Evolutionary conservation across 2,797 vertebrate species (phyloP), one percentile per base, ranked within the genome.

Genomic region (Taeniopygia guttata): DNA sequence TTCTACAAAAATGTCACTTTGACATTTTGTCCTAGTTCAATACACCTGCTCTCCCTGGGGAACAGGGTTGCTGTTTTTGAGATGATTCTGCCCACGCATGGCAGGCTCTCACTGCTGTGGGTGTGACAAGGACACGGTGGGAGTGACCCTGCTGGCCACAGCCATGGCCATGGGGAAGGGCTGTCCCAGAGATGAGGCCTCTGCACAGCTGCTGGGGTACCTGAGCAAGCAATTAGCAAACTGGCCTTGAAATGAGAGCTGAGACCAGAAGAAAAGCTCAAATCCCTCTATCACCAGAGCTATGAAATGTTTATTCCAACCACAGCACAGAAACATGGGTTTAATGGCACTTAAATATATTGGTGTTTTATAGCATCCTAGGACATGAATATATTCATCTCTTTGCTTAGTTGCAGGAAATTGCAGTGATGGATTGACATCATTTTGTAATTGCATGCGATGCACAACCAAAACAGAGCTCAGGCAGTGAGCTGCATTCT

Each of bases 361-460:
- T 36, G 80, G 56, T 13, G 3, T 85, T 69, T 89, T 69, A 55
- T 38, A 66, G 80, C 70, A 60, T 90, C 70, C 59, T 38, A 58
- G 87, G 76, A 49, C 63, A 73, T 26, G 69, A 82, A 90, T 90
- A n/a, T 60, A 82, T 88, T 63, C 18, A 52, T 86, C 82, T 79
- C 79, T 95, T 69, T 77, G 86, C 94, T 88, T 79, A 87, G 89
- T 88, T 0, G 3, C 42, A 66, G 91, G 83, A 74, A 89, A 92
- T 78, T 63, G 73, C 62, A 63, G 56, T 89, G 95, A 92, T 74
- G 85, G 89, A 94, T 93, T 94, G 92, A 92, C 87, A 90, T 59
- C 23, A 23, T 52, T 89, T 92, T 49, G 25, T 89, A 88, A 92
- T 63, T 66, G 93, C 82, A 26, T 11, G 26, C 2, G 1, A 64